Evolutionary conservation across 2,888 invertebrate genomes (phyloP).

Genomic region (Hololepta plana): DNA sequence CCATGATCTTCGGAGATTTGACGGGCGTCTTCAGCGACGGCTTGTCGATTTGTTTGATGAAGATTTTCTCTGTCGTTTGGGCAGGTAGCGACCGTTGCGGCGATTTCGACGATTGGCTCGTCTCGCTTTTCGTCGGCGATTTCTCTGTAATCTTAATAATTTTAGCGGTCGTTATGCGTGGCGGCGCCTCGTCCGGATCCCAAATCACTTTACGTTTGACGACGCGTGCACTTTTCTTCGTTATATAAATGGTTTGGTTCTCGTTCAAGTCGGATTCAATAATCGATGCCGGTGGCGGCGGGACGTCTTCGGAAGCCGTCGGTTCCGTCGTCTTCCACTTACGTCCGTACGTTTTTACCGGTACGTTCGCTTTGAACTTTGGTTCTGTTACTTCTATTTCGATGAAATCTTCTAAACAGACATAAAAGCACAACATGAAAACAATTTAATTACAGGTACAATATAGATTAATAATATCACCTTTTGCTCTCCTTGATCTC

Average conservation of each 20-base stretch:
- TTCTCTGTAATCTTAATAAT: too few species aligned
- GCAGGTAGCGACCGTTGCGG: too few species aligned
- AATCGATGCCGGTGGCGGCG: too few species aligned
- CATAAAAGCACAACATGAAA: too few species aligned
- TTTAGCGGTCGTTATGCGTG: constrained; percentile 5
- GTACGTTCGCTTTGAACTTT: constrained; percentile 7
- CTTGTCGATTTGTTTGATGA: constrained; percentile 4
- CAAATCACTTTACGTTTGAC: constrained; percentile 58
- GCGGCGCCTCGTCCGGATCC: constrained; percentile 42
- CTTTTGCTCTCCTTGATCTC: too few species aligned
- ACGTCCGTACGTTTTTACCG: constrained; percentile 23
- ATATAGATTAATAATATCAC: too few species aligned
- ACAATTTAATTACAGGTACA: too few species aligned
- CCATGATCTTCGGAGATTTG: constrained; percentile 2
- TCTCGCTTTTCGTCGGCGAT: too few species aligned
- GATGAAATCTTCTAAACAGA: constrained; percentile 1
- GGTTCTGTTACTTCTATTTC: constrained; percentile 3
- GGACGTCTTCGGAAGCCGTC: too few species aligned
- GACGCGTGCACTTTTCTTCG: constrained; percentile 33
- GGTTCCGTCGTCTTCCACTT: constrained; percentile 20
- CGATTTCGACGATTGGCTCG: too few species aligned
- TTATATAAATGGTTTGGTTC: constrained; percentile 18
- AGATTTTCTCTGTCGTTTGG: too few species aligned
- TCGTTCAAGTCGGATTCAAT: neutral
- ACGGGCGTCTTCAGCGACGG: constrained; percentile 1